A percentile compares a stretch with the other conserved stretches of the same genome.
These are phyloP conservation scores for Turdus rufiventris DNA, from an alignment of 2,113 vertebrate genomes.

Conservation along the genomic window DNA sequence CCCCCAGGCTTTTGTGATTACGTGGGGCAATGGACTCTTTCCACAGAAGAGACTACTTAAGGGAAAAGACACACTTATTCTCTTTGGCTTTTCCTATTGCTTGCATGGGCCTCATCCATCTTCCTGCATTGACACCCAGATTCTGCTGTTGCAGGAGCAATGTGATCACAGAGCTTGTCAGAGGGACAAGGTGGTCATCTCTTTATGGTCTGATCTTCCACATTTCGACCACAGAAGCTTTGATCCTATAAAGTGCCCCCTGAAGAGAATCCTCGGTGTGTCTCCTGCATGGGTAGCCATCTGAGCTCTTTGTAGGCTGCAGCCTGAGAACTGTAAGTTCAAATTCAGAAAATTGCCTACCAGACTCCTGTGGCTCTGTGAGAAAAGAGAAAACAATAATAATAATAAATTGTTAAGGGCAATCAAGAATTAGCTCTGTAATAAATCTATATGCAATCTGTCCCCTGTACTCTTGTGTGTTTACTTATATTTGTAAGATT, in stretches of 20 bases:
- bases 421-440: slow-evolving; percentile 55
- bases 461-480: slow-evolving; percentile 12
- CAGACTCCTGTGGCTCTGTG: background rate
- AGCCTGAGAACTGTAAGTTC: background rate
- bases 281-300: background rate
- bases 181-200: background rate
- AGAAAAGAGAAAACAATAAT: slow-evolving; percentile 36
- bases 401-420: slow-evolving; percentile 9
- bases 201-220: background rate
- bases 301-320: background rate
- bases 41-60: background rate
- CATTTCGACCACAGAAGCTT: background rate
- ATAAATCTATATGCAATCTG: slow-evolving; percentile 40
- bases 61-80: background rate
- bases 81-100: background rate
- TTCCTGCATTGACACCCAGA: background rate
- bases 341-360: background rate
- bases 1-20: background rate
- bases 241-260: background rate
- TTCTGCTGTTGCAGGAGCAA: background rate
- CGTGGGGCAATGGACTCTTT: background rate
- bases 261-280: background rate
- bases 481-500: slow-evolving; percentile 64
- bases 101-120: background rate
- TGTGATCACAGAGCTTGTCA: background rate